These are phyloP conservation scores for Brotula barbata DNA, from an alignment of 2,797 vertebrate genomes.

Conservation along the genomic window DNA sequence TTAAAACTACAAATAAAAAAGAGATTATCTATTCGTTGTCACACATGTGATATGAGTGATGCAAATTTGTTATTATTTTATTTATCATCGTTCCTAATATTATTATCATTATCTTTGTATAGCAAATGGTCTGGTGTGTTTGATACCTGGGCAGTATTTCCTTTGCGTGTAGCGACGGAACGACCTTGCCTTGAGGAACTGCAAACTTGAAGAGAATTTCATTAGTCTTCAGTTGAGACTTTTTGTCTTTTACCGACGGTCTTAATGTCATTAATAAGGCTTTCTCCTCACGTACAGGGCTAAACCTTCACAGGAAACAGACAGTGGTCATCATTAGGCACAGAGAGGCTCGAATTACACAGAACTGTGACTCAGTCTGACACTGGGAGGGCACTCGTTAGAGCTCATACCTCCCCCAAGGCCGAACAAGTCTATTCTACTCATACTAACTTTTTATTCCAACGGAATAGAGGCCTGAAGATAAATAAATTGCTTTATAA, in stretches of 20 bases:
- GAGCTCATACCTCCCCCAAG: no score
- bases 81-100: no score
- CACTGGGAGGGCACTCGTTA: no score
- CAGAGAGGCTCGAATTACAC: neutral
- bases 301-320: no score
- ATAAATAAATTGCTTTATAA: no score
- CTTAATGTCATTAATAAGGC: neutral
- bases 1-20: constrained; percentile 25
- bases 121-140: constrained; percentile 33
- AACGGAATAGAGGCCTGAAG: no score
- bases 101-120: constrained; percentile 27
- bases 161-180: neutral
- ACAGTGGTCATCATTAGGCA: neutral
- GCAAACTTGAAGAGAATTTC: neutral
- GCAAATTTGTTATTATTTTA: no score
- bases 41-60: constrained; percentile 16
- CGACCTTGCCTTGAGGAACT: constrained; percentile 1
- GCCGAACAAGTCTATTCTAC: no score
- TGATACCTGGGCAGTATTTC: constrained; percentile 2
- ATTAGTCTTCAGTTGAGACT: neutral
- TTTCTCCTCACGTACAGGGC: no score
- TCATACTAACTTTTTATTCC: no score
- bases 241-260: neutral
- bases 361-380: neutral
- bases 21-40: neutral